Evolutionary conservation across 2,797 vertebrate genomes (phyloP), one percentile per base, ranked within the genome.

Genomic region (Ptychadena robeensis): DNA sequence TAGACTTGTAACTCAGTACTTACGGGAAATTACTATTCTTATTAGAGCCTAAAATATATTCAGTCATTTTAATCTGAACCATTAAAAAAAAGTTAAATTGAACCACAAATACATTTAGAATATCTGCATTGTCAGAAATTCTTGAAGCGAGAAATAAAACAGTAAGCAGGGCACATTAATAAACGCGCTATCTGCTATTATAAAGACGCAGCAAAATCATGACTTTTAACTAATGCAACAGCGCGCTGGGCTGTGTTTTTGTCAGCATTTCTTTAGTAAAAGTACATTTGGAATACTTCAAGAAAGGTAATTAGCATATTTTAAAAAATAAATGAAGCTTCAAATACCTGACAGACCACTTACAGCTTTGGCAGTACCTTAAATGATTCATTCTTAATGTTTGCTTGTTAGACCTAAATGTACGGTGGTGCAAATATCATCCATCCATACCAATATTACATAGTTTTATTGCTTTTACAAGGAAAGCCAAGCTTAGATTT

Each of bases 231-330:
- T 14, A 73, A 66, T 66, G 40, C 3, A 27, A 32, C 6, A 18
- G 38, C 37, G 28, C 25, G 34, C 18, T 57, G 40, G 11, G 40
- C n/a, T 57, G 22, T 81, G 32, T 73, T 67, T 73, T 81, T 81
- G 80, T 81, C 80, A 81, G 80, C 80, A 53, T 27, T 11, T 81
- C 74, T 40, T 67, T 37, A 8, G 14, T 66, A 34, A 72, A 80
- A 73, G 59, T 81, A 66, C 61, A 74, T 66, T 30, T 66, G 61
- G 40, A 34, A 72, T 30, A 66, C 38, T 22, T 81, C 30, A 81
- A 73, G 69, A 81, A 28, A 53, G 40, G 15, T 67, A 66, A 73
- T 81, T 81, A 67, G 71, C 79, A 73, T 73, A 67, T 74, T 66
- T 66, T 53, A 14, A 74, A 73, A 35, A 73, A 57, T 57, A 57